Conservation (phyloP, 2,888 invertebrate species). For the Lycocerus yunnanus region DNA sequence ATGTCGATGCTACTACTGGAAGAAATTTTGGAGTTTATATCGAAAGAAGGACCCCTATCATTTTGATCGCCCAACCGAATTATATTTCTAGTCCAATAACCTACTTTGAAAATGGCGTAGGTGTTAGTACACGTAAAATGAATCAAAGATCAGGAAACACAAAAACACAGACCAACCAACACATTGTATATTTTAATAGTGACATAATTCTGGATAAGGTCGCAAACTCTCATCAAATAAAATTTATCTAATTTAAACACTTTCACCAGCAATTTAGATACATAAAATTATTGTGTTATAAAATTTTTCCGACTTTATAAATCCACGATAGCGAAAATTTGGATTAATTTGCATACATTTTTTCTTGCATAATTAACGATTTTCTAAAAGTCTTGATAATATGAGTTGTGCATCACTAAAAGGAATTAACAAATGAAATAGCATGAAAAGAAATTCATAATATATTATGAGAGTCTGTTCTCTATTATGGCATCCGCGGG, state of each 20-base stretch:
- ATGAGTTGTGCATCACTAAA: background rate
- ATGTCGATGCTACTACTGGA: background rate
- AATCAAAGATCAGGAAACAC: background rate
- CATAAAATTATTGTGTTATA: background rate
- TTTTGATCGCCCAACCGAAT: background rate
- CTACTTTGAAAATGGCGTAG: background rate
- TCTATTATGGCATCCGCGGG: too few relatives aligned
- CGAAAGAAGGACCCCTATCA: too few relatives aligned
- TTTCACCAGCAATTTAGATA: background rate
- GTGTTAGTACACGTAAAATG: too few relatives aligned
- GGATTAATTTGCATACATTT: background rate
- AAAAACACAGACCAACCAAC: background rate
- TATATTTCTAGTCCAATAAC: background rate
- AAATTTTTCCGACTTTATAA: background rate
- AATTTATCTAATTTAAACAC: background rate
- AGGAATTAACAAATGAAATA: background rate
- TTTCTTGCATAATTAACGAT: background rate
- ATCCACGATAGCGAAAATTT: background rate
- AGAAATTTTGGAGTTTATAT: too few relatives aligned
- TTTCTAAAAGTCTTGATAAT: background rate
- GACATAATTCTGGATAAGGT: background rate
- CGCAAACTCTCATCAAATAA: background rate
- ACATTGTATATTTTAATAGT: background rate
- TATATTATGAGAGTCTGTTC: too few relatives aligned
- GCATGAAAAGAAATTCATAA: background rate